A percentile compares a stretch with the other conserved stretches of the same genome.
Evolutionary conservation across 2,797 vertebrate genomes (phyloP).

Genomic region (Mormyrus proboscirostris): DNA sequence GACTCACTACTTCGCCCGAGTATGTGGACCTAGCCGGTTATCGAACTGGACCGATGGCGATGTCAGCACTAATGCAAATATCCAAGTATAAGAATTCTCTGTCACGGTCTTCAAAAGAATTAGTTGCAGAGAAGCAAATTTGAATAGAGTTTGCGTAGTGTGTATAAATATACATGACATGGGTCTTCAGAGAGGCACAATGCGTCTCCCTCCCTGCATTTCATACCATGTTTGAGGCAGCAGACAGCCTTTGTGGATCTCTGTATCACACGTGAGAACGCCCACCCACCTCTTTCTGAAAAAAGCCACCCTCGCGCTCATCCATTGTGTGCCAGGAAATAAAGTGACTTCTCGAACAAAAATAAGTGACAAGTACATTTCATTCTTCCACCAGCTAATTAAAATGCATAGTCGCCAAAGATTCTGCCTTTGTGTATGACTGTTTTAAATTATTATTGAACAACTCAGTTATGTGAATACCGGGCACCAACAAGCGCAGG

Average conservation of each 20-base stretch:
- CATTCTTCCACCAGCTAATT: not conserved
- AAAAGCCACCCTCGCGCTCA: not conserved
- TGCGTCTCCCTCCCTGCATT: not conserved
- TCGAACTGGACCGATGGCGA: not conserved
- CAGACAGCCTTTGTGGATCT: conserved; percentile 2
- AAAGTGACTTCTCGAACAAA: not conserved
- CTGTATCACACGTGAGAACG: not conserved
- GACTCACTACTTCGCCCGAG: not conserved
- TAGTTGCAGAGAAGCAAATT: not conserved
- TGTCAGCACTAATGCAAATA: not conserved
- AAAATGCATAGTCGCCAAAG: not conserved
- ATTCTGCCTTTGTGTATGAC: not conserved
- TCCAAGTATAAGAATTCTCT: not conserved
- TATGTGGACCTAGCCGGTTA: not conserved
- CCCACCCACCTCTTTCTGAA: not conserved
- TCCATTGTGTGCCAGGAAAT: not conserved
- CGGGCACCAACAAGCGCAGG: not conserved
- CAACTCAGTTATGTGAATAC: not conserved
- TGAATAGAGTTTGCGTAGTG: conserved; percentile 7
- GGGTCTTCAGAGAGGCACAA: not conserved
- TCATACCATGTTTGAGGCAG: not conserved
- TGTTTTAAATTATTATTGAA: not conserved
- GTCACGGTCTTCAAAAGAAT: not conserved
- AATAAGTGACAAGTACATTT: conserved; percentile 7
- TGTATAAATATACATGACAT: not conserved